Conservation (phyloP, 2,797 vertebrate genomes). For the Gymnodraco acuticeps region DNA sequence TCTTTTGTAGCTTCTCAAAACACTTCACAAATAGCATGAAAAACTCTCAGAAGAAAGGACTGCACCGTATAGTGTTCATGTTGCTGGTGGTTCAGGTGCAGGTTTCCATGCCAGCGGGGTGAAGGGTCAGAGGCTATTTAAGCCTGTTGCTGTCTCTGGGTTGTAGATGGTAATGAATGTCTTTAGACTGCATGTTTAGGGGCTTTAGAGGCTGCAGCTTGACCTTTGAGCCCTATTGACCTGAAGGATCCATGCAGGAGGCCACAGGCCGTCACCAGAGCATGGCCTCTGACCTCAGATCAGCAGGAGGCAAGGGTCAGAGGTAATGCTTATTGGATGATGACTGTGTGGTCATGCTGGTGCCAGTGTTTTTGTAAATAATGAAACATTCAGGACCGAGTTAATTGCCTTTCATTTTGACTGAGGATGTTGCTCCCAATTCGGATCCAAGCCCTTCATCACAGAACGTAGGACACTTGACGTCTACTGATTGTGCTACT, state of each 20-base stretch:
- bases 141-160: slow-evolving; percentile 72
- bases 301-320: slow-evolving; percentile 61
- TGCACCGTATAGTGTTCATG: slow-evolving; percentile 17
- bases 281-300: slow-evolving; percentile 60
- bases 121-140: slow-evolving; percentile 71
- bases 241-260: slow-evolving; percentile 53
- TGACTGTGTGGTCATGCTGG: slow-evolving; percentile 48
- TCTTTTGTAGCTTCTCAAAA: not conserved
- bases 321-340: slow-evolving; percentile 61
- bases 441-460: not conserved
- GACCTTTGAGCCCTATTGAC: slow-evolving; percentile 72
- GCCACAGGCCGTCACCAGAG: slow-evolving; percentile 55
- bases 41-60: not conserved
- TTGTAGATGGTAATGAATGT: slow-evolving; percentile 68
- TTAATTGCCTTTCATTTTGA: slow-evolving; percentile 28
- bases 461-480: not conserved
- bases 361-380: slow-evolving; percentile 5
- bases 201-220: slow-evolving; percentile 65
- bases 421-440: not conserved
- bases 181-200: slow-evolving; percentile 58
- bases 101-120: slow-evolving; percentile 67
- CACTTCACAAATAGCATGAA: slow-evolving; percentile 9
- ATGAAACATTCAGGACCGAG: slow-evolving; percentile 10
- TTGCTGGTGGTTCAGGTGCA: slow-evolving; percentile 66
- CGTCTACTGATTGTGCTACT: not conserved